These are phyloP conservation scores for Mirounga angustirostris DNA, from an alignment of 2,113 vertebrate species.

Conservation along the genomic window DNA sequence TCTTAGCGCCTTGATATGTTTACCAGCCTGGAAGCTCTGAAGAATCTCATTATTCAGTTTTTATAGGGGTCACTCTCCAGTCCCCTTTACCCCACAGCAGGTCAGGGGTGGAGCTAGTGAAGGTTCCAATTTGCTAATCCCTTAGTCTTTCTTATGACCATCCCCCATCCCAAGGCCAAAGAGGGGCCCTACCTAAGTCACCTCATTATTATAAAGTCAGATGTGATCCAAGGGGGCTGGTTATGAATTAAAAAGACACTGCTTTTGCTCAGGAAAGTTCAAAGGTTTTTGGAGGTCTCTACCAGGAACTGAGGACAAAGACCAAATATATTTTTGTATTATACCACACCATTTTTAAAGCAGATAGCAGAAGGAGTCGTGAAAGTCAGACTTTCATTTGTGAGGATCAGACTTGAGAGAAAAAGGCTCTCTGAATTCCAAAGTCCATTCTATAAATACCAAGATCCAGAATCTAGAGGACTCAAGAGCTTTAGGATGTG, in stretches of 20 bases:
- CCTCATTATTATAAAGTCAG: background rate
- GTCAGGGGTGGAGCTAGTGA: background rate
- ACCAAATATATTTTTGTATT: background rate
- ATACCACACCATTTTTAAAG: background rate
- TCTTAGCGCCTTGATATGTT: background rate
- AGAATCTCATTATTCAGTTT: background rate
- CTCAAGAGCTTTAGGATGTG: background rate
- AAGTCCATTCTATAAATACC: background rate
- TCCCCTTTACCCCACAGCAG: background rate
- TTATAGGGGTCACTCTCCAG: background rate
- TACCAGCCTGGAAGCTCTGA: background rate
- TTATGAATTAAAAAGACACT: background rate
- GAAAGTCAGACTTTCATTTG: constrained; percentile 9
- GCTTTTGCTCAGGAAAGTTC: background rate
- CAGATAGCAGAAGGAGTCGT: background rate
- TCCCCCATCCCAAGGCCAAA: background rate
- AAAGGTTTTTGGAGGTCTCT: background rate
- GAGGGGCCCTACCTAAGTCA: background rate
- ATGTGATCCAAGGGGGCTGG: background rate
- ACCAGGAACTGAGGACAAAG: background rate
- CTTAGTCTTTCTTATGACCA: background rate
- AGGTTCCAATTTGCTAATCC: background rate
- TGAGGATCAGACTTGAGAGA: background rate
- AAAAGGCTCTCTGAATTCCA: background rate
- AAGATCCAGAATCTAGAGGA: background rate